Evolutionary conservation across 2,888 invertebrate genomes (phyloP), one percentile per base, ranked within the genome.

Genomic region (Acronicta alni): DNA sequence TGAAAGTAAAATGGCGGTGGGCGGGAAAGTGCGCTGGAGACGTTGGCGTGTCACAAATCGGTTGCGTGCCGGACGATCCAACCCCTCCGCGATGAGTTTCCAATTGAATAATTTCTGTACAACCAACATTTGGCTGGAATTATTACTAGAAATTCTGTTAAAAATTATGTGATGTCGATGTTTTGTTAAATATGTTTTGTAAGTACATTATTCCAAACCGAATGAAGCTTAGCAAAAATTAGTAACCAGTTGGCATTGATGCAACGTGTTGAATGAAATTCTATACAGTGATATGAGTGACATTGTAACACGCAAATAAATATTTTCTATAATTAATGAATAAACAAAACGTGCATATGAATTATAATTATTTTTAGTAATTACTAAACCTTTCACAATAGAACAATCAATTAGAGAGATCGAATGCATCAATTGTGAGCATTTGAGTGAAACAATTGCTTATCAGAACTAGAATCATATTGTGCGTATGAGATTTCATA

Each of bases 1-100:
- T 87, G 93, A 94, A 94, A 94, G 93, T 94, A 93, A 94, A 93
- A 93, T 89, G 88, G 74, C 79, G 72, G 75, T 84, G 71, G 77
- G 79, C 89, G 91, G 92, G 93, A 93, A 93, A 93, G 92, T 91
- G 84, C 80, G 81, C 72, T 71, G 69, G 70, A 71, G 75, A 77
- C 64, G 81, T 69, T 88, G 81, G 88, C 87, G 85, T 89, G 87
- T 77, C 79, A 79, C 72, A 76, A 72, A 77, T 72, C 73, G 77
- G 72, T 91, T 74, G 90, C 91, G 90, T 90, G 91, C 76, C 66
- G 58, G 73, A 59, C 81, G 67, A 74, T 75, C 81, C 87, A 80
- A 80, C 85, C 85, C 84, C 82, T 72, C 79, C 69, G 75, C 76
- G 58, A 72, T 67, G 75, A 89, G 86, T 92, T 92, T 89, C 92